These are phyloP conservation scores for Glomeris marginata DNA, from an alignment of 2,888 invertebrate genomes.

Conservation along the genomic window DNA sequence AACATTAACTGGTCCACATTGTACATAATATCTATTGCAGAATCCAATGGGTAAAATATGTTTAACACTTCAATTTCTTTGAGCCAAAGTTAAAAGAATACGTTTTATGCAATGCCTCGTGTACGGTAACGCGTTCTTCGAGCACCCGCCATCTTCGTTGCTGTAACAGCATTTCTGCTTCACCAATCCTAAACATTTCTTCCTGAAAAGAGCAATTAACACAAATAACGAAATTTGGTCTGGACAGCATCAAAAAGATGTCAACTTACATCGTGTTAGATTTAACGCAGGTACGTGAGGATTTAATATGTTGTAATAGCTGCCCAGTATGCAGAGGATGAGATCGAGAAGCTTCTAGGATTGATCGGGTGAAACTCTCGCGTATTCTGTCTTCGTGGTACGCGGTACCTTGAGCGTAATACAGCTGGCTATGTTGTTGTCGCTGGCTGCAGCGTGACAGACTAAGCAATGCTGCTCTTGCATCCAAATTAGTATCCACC, in stretches of 20 bases:
- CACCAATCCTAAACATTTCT: conserved; percentile 21
- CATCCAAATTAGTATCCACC: conserved; percentile 12
- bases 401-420: conserved; percentile 22
- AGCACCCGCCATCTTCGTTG: conserved; percentile 24
- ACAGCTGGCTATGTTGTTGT: conserved; percentile 34
- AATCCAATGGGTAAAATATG: neutral
- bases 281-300: neutral
- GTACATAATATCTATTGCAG: conserved; percentile 49
- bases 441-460: conserved; percentile 19
- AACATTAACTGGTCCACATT: conserved; percentile 70
- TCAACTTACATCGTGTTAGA: conserved; percentile 1
- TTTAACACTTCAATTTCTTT: neutral
- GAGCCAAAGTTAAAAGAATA: conserved; percentile 26
- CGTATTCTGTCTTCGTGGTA: conserved; percentile 16
- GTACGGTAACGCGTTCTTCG: conserved; percentile 47
- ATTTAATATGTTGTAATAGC: neutral
- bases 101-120: conserved; percentile 64
- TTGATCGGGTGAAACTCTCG: conserved; percentile 23
- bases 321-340: conserved; percentile 16
- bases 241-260: too few relatives aligned
- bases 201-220: conserved; percentile 15
- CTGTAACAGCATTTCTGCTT: conserved; percentile 23
- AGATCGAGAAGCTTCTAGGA: conserved; percentile 27
- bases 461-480: neutral
- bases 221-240: too few relatives aligned